Evolutionary conservation across 2,797 vertebrate genomes (phyloP), one percentile per base, ranked within the genome.

Genomic region (Loriculus beryllinus): DNA sequence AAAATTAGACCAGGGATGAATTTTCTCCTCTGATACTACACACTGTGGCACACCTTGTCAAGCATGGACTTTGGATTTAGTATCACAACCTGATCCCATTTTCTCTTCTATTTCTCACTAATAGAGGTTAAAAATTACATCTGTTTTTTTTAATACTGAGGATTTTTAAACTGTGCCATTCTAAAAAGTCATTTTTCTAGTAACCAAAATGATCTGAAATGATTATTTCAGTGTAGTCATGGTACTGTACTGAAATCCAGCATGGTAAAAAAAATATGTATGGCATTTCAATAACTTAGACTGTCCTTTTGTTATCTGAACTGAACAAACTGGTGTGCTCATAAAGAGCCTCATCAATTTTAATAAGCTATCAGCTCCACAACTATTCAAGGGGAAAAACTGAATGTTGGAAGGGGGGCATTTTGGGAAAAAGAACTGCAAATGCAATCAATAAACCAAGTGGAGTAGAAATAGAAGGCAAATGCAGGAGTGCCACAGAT

Each of bases 291-390:
- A 25, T 70, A 71, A 85, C 67, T 42, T 42, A 62, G 71, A 49
- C 76, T 43, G 67, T 71, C 33, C 59, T 92, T 94, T 82, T 80
- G 83, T 88, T 84, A 79, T 89, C 70, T 78, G 64, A 75, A 48
- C 67, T 65, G 88, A 89, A 51, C 64, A 42, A 95, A 79, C 33
- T 43, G 29, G 43, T 67, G 76, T 67, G 60, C 54, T 94, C 39
- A 33, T 59, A 71, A 81, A 91, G 65, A 74, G 17, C 80, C 56
- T 95, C 94, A 96, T 94, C 91, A 86, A 94, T 96, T 96, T 94
- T 92, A 95, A 94, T 95, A 90, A 82, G 70, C 70, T 62, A 22
- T 91, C 77, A 74, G 67, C 86, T 72, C 65, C 59, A 64, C 80
- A 74, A 19, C 63, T 91, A 20, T 23, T 85, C 33, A 68, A 68